These are phyloP conservation scores for Xiphorhynchus elegans DNA, from an alignment of 2,113 vertebrate species.

Conservation along the genomic window DNA sequence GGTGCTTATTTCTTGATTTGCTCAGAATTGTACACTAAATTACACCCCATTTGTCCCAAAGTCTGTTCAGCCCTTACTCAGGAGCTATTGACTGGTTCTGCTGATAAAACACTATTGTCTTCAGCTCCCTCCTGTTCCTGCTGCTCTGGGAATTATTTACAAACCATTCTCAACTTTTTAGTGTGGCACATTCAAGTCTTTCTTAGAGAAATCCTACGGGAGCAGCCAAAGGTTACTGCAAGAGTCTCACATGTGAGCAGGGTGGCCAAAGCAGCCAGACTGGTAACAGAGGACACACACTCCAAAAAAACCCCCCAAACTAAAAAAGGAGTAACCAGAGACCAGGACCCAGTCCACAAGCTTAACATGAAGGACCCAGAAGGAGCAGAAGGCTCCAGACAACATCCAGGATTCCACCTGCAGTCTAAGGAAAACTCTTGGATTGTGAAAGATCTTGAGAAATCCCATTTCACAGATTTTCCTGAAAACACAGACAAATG, in stretches of 20 bases:
- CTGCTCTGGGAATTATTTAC: neutral
- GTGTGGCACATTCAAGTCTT: neutral
- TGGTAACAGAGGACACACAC: neutral
- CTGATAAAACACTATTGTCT: neutral
- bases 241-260: neutral
- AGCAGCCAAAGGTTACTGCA: too few species aligned
- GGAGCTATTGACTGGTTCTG: neutral
- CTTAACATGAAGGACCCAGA: neutral
- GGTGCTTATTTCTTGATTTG: neutral
- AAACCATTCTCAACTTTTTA: neutral
- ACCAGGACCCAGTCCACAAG: neutral
- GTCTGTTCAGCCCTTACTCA: neutral
- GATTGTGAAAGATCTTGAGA: neutral
- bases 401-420: neutral
- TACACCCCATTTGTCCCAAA: neutral
- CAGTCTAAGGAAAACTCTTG: neutral
- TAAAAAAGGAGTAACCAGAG: neutral
- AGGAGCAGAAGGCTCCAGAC: neutral
- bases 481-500: neutral
- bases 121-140: neutral
- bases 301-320: neutral
- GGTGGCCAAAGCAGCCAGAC: neutral
- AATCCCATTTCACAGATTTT: neutral
- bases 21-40: neutral
- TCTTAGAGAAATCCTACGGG: neutral